Evolutionary conservation across 1,140 invertebrate genomes (phyloP), one percentile per base, ranked within the genome.

Genomic region (Wasmannia auropunctata): DNA sequence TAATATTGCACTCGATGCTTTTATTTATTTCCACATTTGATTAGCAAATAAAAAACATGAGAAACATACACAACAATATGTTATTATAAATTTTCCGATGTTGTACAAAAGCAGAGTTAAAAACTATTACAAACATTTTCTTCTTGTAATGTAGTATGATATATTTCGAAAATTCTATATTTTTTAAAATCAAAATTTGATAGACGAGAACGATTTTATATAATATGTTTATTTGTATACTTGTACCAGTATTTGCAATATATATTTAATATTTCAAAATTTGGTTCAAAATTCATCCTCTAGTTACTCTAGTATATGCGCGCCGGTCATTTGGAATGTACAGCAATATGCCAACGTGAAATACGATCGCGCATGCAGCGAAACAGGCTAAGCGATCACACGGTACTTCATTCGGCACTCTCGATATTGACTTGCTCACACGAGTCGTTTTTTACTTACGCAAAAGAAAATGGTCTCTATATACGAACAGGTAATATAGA

Each of bases 321-420:
- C 8, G 56, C 11, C 6, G 37, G 25, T 77, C 28, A 77, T 77
- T 77, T 25, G 28, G 8, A 77, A 77, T 63, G 37, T 63, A 63
- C 56, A 25, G 37, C 75, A 77, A 77, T 46, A 63, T 77, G 75
- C 58, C 75, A 77, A 63, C 63, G 63, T 80, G 63, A 80, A 69
- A 70, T 80, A 80, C 77, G 63, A 54, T 54, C 31, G 43, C 31
- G 16, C 43, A 37, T 22, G 54, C 43, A 34, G 22, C 62, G 43
- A 69, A 67, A 40, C 34, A 54, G 22, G 77, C 16, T 69, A 51
- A 69, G 62, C 62, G 28, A 67, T 69, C n/a, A 25, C 62, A 69
- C 43, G 43, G 62, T 69, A 69, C 62, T 80, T 80, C 49, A 70
- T 69, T 40, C 34, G 46, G 63, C 63, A 70, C 63, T 80, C 22